Base-by-base conservation (phyloP, 2,113 vertebrate species). In the Sialia sialis region DNA sequence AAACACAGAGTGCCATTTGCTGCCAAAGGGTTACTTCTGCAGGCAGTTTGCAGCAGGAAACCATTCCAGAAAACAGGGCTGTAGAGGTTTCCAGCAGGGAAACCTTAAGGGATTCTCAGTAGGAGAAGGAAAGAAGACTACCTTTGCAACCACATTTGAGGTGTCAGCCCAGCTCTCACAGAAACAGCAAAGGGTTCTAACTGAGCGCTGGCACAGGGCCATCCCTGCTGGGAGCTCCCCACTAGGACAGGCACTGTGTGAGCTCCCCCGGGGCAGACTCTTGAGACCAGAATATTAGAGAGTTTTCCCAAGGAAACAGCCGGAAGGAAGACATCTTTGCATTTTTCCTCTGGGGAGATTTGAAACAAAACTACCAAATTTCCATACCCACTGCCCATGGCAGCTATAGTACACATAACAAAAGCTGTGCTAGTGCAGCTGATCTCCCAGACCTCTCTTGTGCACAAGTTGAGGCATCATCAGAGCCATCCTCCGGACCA, bases 381-480 rank as follows among this genome's bases (percentile, higher is more conserved):
- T 74, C n/a, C 39, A 38, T 34, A 36, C 21, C 8, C 3, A 0
- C 29, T 26, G 8, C 10, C 46, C 56, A 19, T 0, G 0, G 38
- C 17, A 76, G 20, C 46, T 52, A 3, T 12, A 52, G 10, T 1
- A 0, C 3, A 0, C 1, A 1, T 29, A 72, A 29, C 1, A 4
- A 36, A 73, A 73, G 5, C 30, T 21, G 3, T 1, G 4, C 7
- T 1, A 0, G 43, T 0, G 0, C 52, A 27, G 3, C 16, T 23
- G 9, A 18, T 20, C 20, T 21, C 75, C 20, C 51, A 16, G 8
- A 18, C 17, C 5, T 11, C 32, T 49, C 51, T 20, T 36, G 7
- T 1, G 3, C 29, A 62, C 18, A 13, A 48, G 27, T 0, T 5
- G 2, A 7, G 41, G 18, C 25, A 51, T 17, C 29, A 43, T 54